A percentile compares a stretch with the other conserved stretches of the same genome.
Evolutionary conservation across 1,140 invertebrate genomes (phyloP).

Genomic region (Conus betulinus): DNA sequence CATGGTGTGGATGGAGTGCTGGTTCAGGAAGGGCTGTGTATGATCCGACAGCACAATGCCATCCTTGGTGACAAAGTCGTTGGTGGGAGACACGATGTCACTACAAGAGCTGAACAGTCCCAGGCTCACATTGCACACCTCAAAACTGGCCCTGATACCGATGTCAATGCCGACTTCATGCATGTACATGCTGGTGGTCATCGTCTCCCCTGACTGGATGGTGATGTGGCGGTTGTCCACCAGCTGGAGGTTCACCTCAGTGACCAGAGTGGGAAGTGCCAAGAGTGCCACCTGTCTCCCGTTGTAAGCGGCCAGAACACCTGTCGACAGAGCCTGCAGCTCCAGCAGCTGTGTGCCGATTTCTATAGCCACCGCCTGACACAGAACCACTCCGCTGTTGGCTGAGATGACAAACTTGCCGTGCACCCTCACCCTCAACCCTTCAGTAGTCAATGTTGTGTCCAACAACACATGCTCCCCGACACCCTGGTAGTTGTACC

Average conservation of each 20-base stretch:
- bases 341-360: constrained; percentile 36
- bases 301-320: constrained; percentile 7
- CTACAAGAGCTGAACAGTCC: constrained; percentile 52
- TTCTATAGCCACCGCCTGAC: constrained; percentile 35
- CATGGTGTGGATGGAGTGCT: constrained; percentile 44
- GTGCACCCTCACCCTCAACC: constrained; percentile 11
- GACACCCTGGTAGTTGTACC: constrained; percentile 45
- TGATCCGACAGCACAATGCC: constrained; percentile 37
- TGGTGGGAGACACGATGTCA: neutral
- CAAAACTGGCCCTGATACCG: constrained; percentile 18
- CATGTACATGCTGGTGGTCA: constrained; percentile 41
- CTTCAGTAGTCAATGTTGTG: constrained; percentile 9
- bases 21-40: constrained; percentile 42
- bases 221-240: constrained; percentile 28
- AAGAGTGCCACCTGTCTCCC: neutral
- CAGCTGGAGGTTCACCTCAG: neutral
- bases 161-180: constrained; percentile 39
- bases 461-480: constrained; percentile 54
- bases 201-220: constrained; percentile 11
- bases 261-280: constrained; percentile 6
- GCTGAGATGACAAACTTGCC: constrained; percentile 30
- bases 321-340: constrained; percentile 23
- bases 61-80: constrained; percentile 52
- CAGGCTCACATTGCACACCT: constrained; percentile 43
- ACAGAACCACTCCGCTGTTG: constrained; percentile 1